Evolutionary conservation across 2,113 vertebrate species (phyloP), one percentile per base, ranked within the genome.

Genomic region (Tetraodon nigroviridis): DNA sequence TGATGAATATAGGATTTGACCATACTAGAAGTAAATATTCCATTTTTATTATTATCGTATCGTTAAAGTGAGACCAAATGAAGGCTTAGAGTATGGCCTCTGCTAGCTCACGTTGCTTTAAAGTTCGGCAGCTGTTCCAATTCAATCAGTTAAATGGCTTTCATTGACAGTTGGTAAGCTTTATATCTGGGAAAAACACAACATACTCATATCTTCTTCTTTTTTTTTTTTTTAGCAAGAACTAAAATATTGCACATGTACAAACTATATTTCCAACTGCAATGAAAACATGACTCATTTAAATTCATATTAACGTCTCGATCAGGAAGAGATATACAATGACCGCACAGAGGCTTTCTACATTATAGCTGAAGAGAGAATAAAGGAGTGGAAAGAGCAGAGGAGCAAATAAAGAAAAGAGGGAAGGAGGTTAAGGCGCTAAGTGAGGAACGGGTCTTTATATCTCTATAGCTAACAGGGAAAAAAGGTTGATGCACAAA

Each of bases 401-500:
- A 48, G 42, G 24, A 64, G 51, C 42, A 3, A 58, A 56, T 52
- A 20, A 41, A 54, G 44, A 48, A 24, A 68, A 44, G 32, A 46
- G 56, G 48, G 40, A 18, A 71, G 21, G 13, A 53, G 41, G 51
- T 10, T 47, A 21, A 62, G 55, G 61, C 65, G 46, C 29, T 55
- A 52, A 58, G 65, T 59, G 64, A 51, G 59, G 55, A 66, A 53
- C 15, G 70, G 72, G 67, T 73, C 51, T 83, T 64, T 79, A 79
- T 51, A 61, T 69, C 40, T 76, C 92, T 94, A 79, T 92, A 83
- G 82, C 80, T 88, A 97, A 92, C 86, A 89, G 93, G 93, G 92
- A 91, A 75, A 94, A 95, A 93, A 91, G 93, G 92, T 91, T 86
- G 93, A 95, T 89, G 93, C 95, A 97, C 94, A 96, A 94, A 94